These are phyloP conservation scores for Tenebrio molitor DNA, from an alignment of 1,140 invertebrate genomes.

Conservation along the genomic window DNA sequence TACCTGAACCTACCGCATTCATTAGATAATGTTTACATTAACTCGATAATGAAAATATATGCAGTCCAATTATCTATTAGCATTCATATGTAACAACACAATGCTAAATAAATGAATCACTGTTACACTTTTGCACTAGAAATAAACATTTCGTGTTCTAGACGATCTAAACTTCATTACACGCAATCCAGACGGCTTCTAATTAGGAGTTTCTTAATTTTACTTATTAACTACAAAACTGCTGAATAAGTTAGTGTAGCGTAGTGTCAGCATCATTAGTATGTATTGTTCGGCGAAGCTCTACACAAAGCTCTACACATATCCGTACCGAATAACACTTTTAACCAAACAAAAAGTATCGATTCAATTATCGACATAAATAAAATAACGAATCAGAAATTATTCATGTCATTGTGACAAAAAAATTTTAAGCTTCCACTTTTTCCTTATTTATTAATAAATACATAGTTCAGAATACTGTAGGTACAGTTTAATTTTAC, in stretches of 20 bases:
- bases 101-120: no score
- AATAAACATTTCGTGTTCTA: no score
- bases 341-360: no score
- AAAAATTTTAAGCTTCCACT: no score
- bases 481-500: no score
- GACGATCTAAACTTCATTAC: background rate
- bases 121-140: no score
- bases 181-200: background rate
- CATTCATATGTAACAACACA: constrained; percentile 20
- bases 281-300: constrained; percentile 10
- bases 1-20: constrained; percentile 29
- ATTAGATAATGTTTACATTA: constrained; percentile 42
- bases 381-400: no score
- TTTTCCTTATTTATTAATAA: no score
- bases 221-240: constrained; percentile 35
- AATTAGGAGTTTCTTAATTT: no score
- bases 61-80: constrained; percentile 39
- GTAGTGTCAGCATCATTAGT: constrained; percentile 31
- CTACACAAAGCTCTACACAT: constrained; percentile 7
- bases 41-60: constrained; percentile 41
- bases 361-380: no score
- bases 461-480: no score
- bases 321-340: constrained; percentile 11
- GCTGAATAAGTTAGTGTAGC: constrained; percentile 15
- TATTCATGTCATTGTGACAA: no score